A percentile compares a stretch with the other conserved stretches of the same genome.
These are phyloP conservation scores for Brachypodius melanocephalos DNA, from an alignment of 2,113 vertebrate species.

Conservation along the genomic window DNA sequence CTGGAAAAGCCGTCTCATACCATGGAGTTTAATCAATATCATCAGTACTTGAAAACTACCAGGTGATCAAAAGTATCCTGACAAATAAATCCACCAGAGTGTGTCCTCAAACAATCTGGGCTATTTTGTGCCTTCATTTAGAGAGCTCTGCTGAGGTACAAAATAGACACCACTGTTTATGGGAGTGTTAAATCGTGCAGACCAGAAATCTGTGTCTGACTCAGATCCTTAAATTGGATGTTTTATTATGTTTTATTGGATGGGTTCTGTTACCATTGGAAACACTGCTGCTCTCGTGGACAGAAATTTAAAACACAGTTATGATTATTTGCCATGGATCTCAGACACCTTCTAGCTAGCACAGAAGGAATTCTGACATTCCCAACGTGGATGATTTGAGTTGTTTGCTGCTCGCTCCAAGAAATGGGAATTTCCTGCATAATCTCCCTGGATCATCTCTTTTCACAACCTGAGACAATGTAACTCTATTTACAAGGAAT, in stretches of 20 bases:
- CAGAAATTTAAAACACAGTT: not conserved
- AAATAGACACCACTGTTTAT: not conserved
- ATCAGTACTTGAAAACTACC: not conserved
- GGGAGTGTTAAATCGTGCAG: not conserved
- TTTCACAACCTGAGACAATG: not conserved
- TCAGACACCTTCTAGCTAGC: not conserved
- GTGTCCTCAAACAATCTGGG: not conserved
- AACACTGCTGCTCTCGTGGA: not conserved
- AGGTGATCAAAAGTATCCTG: not conserved
- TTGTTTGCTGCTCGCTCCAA: not conserved
- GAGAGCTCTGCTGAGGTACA: not conserved
- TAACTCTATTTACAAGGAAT: not conserved
- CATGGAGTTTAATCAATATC: not conserved
- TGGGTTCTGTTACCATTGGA: slow-evolving; percentile 13
- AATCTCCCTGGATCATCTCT: not conserved
- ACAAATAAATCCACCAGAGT: not conserved
- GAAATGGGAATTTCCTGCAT: not conserved
- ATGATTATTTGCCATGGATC: not conserved
- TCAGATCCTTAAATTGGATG: not conserved
- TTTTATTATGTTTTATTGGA: not conserved
- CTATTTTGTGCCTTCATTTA: not conserved
- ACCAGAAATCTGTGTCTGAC: not conserved
- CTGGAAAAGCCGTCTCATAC: not conserved
- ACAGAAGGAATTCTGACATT: not conserved
- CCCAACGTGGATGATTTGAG: not conserved